Evolutionary conservation across 37 sponge, comb jelly and placozoan species (phyloP).

Genomic region (Petrosia ficiformis): DNA sequence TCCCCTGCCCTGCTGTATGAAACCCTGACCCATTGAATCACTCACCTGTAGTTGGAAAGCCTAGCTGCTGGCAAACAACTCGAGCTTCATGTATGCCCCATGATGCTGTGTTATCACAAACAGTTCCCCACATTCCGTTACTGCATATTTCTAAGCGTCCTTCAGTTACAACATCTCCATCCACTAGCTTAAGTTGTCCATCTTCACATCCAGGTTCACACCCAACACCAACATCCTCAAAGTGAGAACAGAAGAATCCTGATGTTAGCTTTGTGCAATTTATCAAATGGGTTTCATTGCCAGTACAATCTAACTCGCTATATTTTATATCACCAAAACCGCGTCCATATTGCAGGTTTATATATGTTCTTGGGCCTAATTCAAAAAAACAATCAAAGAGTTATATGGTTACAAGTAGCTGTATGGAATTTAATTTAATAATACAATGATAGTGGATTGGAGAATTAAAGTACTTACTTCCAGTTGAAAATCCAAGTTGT

Average conservation of each 20-base stretch:
- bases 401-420: neutral
- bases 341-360: neutral
- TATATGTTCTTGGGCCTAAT: neutral
- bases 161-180: neutral
- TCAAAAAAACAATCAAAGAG: neutral
- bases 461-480: neutral
- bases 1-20: no score
- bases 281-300: neutral
- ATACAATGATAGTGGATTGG: neutral
- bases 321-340: neutral
- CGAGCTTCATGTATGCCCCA: neutral
- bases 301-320: neutral
- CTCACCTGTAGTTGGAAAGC: neutral
- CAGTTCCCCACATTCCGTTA: neutral
- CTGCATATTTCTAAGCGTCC: neutral
- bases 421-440: neutral
- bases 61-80: neutral
- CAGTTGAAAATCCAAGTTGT: constrained; percentile 11
- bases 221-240: neutral
- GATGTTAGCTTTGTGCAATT: neutral
- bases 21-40: no score
- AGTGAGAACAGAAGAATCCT: neutral
- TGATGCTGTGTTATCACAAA: neutral
- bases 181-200: neutral
- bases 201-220: neutral